These are phyloP conservation scores for Enteromius trimaculatus DNA, from an alignment of 2,797 vertebrate species.

Conservation along the genomic window DNA sequence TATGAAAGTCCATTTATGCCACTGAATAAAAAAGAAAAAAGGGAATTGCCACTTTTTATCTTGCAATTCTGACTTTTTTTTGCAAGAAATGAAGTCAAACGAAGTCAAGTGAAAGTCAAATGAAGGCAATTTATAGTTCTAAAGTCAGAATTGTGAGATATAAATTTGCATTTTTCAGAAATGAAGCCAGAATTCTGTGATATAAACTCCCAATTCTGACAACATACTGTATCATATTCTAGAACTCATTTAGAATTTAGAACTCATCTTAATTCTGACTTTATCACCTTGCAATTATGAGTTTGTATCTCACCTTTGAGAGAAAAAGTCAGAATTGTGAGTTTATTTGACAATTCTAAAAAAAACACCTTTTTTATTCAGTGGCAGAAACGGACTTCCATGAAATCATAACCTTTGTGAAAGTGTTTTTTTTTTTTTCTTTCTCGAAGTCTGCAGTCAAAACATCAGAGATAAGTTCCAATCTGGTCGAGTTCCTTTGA, in stretches of 20 bases:
- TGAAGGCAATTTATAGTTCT: no score
- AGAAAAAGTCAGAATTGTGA: not conserved
- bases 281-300: no score
- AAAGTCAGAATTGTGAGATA: no score
- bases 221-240: not conserved
- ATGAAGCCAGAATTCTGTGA: no score
- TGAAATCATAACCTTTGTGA: not conserved
- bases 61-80: no score
- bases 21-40: not conserved
- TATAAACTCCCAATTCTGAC: not conserved
- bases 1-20: not conserved
- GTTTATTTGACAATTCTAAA: no score
- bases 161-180: not conserved
- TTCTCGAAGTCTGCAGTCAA: conserved; percentile 28
- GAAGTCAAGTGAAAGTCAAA: no score
- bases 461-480: conserved; percentile 28
- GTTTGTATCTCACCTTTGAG: not conserved
- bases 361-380: not conserved
- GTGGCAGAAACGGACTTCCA: not conserved
- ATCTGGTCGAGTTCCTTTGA: conserved; percentile 19
- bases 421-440: not conserved
- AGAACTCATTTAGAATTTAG: no score
- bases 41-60: no score
- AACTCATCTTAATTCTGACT: not conserved
- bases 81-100: no score